Conservation (phyloP, 2,113 vertebrate genomes). For the Crotalus horridus region DNA sequence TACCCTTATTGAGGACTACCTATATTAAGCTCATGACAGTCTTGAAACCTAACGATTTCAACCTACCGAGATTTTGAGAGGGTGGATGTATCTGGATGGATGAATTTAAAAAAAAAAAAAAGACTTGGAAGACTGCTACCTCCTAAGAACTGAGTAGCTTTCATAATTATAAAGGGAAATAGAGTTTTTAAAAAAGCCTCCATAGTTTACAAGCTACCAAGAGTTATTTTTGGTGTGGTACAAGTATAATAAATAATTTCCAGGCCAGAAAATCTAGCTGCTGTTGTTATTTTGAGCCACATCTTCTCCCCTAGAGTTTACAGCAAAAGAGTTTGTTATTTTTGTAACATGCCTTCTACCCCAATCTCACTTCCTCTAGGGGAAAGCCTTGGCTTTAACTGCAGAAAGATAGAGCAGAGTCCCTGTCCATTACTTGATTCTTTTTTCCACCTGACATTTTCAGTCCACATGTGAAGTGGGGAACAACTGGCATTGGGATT, state of each 20-base stretch:
- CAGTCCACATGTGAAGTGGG: background rate
- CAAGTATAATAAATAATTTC: background rate
- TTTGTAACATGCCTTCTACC: background rate
- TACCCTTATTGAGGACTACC: background rate
- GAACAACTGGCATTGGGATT: background rate
- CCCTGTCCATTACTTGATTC: background rate
- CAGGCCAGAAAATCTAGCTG: background rate
- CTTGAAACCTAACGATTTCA: background rate
- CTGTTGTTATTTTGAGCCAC: background rate
- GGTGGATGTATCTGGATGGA: background rate
- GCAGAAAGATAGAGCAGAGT: background rate
- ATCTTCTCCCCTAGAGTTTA: background rate
- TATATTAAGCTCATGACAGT: background rate
- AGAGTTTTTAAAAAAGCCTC: background rate
- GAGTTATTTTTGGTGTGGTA: background rate
- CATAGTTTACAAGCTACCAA: background rate
- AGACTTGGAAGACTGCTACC: background rate
- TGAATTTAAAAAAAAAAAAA: background rate
- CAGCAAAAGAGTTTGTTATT: background rate
- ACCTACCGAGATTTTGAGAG: background rate
- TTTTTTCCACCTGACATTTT: background rate
- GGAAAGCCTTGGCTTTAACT: background rate
- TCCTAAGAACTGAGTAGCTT: background rate
- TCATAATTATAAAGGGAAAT: background rate
- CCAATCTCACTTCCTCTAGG: background rate